These are phyloP conservation scores for Lobophora halterata DNA, from an alignment of 2,888 invertebrate species.

Conservation along the genomic window DNA sequence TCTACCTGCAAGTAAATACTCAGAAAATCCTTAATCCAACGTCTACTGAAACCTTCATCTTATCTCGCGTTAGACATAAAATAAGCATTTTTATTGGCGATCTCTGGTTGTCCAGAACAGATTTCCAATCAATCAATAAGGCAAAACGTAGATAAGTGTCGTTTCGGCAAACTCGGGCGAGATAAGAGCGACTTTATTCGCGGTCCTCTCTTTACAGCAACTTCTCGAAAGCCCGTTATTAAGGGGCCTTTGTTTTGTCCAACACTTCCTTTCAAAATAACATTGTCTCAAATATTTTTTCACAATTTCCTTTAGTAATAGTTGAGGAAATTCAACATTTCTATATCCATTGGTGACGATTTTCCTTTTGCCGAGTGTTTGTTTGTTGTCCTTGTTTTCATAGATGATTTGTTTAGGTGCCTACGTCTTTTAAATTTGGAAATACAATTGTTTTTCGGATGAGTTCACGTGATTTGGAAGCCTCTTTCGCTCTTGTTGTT, in stretches of 20 bases:
- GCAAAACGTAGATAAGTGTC: slow-evolving; percentile 62
- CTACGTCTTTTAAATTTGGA: slow-evolving; percentile 18
- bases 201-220: slow-evolving; percentile 50
- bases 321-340: slow-evolving; percentile 44
- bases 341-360: slow-evolving; percentile 26
- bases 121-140: slow-evolving; percentile 55
- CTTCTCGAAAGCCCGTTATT: slow-evolving; percentile 59
- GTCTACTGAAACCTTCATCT: slow-evolving; percentile 15
- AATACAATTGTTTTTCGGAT: slow-evolving; percentile 16
- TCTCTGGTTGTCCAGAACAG: slow-evolving; percentile 30
- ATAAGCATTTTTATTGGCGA: slow-evolving; percentile 23
- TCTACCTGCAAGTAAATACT: slow-evolving; percentile 13
- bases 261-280: slow-evolving; percentile 57
- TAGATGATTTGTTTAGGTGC: slow-evolving; percentile 18
- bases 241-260: slow-evolving; percentile 60
- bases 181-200: slow-evolving; percentile 57
- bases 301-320: slow-evolving; percentile 49
- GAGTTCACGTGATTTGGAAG: slow-evolving; percentile 13
- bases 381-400: slow-evolving; percentile 18
- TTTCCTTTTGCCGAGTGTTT: slow-evolving; percentile 16
- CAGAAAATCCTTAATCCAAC: slow-evolving; percentile 12
- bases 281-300: slow-evolving; percentile 56
- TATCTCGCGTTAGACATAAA: slow-evolving; percentile 19
- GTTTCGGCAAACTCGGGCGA: slow-evolving; percentile 52
- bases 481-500: slow-evolving; percentile 11